Conservation (phyloP, 2,797 vertebrate species). For the Acridotheres tristis region DNA sequence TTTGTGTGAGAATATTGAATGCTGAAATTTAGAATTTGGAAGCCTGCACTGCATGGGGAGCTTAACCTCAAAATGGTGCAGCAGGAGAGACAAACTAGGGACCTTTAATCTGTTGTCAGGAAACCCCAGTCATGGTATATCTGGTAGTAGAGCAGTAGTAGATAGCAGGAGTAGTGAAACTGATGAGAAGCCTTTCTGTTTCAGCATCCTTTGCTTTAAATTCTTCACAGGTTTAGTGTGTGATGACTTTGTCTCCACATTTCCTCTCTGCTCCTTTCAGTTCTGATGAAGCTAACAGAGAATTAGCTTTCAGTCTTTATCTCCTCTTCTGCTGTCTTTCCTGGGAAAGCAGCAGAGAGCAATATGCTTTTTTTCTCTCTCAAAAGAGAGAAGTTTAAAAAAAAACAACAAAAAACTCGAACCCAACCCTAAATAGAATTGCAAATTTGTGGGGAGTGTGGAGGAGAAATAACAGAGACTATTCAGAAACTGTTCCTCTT, state of each 20-base stretch:
- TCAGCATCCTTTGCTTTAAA: not conserved
- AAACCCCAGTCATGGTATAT: not conserved
- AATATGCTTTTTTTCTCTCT: not conserved
- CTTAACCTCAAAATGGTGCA: not conserved
- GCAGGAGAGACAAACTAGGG: not conserved
- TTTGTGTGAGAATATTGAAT: not conserved
- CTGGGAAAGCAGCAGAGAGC: not conserved
- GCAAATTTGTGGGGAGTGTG: not conserved
- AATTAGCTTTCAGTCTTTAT: not conserved
- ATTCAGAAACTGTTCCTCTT: not conserved
- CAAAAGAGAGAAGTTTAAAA: not conserved
- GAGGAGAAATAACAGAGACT: not conserved
- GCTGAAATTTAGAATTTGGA: not conserved
- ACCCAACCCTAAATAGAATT: not conserved
- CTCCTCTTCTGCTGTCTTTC: not conserved
- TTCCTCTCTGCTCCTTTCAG: not conserved
- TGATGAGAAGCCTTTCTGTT: not conserved
- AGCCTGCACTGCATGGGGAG: not conserved
- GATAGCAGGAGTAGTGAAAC: not conserved
- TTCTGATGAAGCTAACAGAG: not conserved
- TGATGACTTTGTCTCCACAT: not conserved
- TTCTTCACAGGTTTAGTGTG: not conserved
- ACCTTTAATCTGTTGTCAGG: not conserved
- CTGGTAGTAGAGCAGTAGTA: not conserved
- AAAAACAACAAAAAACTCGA: too few relatives aligned